A percentile compares a stretch with the other conserved stretches of the same genome.
These are phyloP conservation scores for Pristionchus japonicus DNA, from an alignment of 2,888 invertebrate genomes.

Conservation along the genomic window DNA sequence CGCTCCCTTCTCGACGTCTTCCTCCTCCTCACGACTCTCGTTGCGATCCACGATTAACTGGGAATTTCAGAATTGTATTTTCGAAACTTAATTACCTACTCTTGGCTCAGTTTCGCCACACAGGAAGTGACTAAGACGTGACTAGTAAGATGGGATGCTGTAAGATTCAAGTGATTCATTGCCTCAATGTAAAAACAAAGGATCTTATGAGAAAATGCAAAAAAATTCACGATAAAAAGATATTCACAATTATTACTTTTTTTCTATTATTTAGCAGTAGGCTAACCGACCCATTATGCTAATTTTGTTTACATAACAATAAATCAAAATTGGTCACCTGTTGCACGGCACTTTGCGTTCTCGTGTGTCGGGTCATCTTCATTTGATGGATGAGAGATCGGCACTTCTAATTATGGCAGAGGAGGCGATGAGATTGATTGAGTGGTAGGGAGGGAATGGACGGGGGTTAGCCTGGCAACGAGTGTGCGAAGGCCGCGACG, in stretches of 20 bases:
- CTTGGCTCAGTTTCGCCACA: background rate
- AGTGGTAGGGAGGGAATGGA: background rate
- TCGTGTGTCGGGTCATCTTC: constrained; percentile 29
- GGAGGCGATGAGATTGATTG: constrained; percentile 25
- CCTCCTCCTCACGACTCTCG: constrained; percentile 63
- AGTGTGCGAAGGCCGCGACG: constrained; percentile 21
- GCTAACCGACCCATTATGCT: no score
- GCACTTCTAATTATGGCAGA: constrained; percentile 17
- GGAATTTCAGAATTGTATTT: constrained; percentile 21
- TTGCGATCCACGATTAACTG: constrained; percentile 61
- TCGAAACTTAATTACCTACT: background rate
- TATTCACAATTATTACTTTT: no score
- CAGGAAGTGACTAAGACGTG: background rate
- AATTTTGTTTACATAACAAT: background rate
- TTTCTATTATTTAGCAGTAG: no score
- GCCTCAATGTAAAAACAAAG: background rate
- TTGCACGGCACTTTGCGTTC: constrained; percentile 46
- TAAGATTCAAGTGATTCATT: background rate
- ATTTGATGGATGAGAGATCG: background rate
- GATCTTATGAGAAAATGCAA: background rate
- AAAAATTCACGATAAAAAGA: no score
- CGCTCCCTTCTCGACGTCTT: constrained; percentile 52
- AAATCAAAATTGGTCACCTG: constrained; percentile 1
- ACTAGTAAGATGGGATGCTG: no score
- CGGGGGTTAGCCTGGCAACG: constrained; percentile 15